Evolutionary conservation across 2,888 invertebrate species (phyloP).

Genomic region (Pasiphila rectangulata): DNA sequence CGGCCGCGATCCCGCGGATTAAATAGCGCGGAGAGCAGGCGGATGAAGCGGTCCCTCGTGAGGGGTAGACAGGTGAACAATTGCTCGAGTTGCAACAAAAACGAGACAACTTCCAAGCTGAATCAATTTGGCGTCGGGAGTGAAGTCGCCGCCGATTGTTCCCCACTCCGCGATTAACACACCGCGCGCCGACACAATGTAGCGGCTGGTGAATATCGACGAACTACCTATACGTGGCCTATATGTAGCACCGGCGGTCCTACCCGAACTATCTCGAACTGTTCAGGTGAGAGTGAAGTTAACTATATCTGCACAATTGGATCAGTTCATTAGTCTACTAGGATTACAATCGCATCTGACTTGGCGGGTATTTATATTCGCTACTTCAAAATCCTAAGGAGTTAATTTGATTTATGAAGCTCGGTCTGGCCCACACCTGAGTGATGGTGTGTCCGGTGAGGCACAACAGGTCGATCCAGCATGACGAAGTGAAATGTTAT

Average conservation of each 20-base stretch:
- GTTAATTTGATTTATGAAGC: no score
- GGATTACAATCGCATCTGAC: no score
- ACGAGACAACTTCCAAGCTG: conserved; percentile 42
- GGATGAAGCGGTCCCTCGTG: conserved; percentile 42
- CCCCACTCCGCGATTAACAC: conserved; percentile 10
- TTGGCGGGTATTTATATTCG: no score
- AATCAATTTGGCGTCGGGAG: conserved; percentile 36
- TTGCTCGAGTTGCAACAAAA: conserved; percentile 53
- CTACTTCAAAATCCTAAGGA: no score
- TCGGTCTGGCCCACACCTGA: conserved; percentile 12
- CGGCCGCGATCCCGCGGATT: conserved; percentile 29
- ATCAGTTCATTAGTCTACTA: background rate
- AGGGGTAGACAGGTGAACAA: conserved; percentile 44
- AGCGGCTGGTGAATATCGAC: conserved; percentile 4
- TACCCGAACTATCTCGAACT: no score
- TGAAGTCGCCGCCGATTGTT: conserved; percentile 27
- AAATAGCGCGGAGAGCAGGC: conserved; percentile 41
- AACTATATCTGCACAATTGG: background rate
- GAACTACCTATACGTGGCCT: background rate
- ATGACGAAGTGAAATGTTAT: conserved; percentile 37
- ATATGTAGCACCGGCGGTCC: no score
- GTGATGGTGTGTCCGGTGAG: conserved; percentile 16
- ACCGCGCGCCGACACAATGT: conserved; percentile 8
- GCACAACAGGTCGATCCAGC: background rate
- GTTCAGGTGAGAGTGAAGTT: background rate